A percentile compares a stretch with the other conserved stretches of the same genome.
Conservation (phyloP, 2,888 invertebrate species). For the Atherix ibis region DNA sequence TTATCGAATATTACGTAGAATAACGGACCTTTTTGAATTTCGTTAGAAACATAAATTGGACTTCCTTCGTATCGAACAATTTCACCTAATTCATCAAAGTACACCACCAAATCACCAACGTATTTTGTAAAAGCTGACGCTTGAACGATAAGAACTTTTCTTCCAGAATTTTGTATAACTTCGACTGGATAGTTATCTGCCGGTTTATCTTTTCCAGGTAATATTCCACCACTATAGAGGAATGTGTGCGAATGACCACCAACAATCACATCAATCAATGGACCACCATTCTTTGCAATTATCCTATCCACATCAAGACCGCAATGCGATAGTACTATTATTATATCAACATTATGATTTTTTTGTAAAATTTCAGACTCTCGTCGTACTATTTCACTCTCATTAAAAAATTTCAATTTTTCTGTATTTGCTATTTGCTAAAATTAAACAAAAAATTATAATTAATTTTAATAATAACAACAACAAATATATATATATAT, state of each 20-base stretch:
- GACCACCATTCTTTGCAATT: slow-evolving; percentile 47
- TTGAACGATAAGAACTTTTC: slow-evolving; percentile 45
- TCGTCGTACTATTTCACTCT: slow-evolving; percentile 45
- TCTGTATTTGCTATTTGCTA: slow-evolving; percentile 52
- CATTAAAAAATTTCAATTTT: slow-evolving; percentile 50
- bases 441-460: slow-evolving; percentile 1
- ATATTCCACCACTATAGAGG: slow-evolving; percentile 44
- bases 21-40: slow-evolving; percentile 55
- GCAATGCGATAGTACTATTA: slow-evolving; percentile 70
- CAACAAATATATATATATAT: neutral
- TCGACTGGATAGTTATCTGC: slow-evolving; percentile 52
- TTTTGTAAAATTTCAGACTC: slow-evolving; percentile 47
- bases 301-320: slow-evolving; percentile 52
- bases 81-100: slow-evolving; percentile 50
- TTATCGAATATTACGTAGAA: too few species aligned
- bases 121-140: slow-evolving; percentile 59
- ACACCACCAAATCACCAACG: slow-evolving; percentile 58
- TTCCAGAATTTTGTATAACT: slow-evolving; percentile 36
- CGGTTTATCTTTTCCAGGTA: slow-evolving; percentile 41
- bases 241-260: slow-evolving; percentile 74
- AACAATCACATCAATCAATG: slow-evolving; percentile 64
- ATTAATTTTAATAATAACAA: neutral
- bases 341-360: slow-evolving; percentile 51
- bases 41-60: slow-evolving; percentile 48
- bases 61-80: slow-evolving; percentile 51